Evolutionary conservation across 1,140 invertebrate species (phyloP), one percentile per base, ranked within the genome.

Genomic region (Popillia japonica): DNA sequence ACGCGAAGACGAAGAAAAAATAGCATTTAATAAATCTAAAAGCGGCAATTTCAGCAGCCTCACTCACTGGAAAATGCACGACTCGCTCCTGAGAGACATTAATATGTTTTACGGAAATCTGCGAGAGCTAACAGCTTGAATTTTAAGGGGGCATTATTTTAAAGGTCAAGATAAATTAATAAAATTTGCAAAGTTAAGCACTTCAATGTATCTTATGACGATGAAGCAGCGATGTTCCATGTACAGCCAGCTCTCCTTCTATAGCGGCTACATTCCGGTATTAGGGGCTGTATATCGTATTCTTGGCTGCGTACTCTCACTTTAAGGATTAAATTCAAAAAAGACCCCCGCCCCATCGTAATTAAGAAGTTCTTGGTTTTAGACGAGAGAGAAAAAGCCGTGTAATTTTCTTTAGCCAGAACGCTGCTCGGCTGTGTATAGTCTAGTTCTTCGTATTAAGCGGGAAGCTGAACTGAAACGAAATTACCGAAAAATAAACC

Each of bases 121-220:
- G 22, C 7, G 17, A 7, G 27, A 23, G 61, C 61, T 68, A 68
- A 68, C 61, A 68, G 61, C 61, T 68, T 68, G 61, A 68, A 68
- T 68, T 68, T 68, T 68, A 68, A 68, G 14, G 2, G 61, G 20
- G 14, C 61, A 68, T 68, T 68, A 68, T 68, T 68, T 14, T 22
- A 27, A 27, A 68, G 22, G 61, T 27, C 61, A 27, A 68, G 61
- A 68, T 68, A 68, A 68, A 68, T 68, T 68, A 68, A 68, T 68
- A 68, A 68, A 68, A 68, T 68, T 68, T 68, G 61, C 61, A 68
- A 68, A 68, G 61, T 68, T 68, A 68, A 68, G 61, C 61, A 22
- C 22, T 68, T 68, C 61, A 68, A 27, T 68, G 61, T 68, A 68
- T 68, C 61, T 68, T 68, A 68, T 27, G 61, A 68, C 61, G 61